Evolutionary conservation across 1,140 invertebrate genomes (phyloP).

Genomic region (Gonatopus flavifemur): DNA sequence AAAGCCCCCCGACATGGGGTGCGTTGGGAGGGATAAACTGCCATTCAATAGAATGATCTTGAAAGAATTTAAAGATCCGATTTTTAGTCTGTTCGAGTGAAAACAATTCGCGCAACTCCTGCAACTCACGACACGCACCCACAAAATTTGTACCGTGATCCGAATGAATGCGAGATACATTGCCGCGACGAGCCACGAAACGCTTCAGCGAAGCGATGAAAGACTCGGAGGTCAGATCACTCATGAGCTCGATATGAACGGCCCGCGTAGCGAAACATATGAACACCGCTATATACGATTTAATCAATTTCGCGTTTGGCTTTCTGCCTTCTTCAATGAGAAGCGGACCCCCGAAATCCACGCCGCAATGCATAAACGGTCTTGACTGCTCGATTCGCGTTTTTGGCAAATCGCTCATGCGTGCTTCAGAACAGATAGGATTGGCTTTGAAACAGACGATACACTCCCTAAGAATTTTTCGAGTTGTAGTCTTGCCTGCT

Average conservation of each 20-base stretch:
- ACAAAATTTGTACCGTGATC: neutral
- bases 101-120: neutral
- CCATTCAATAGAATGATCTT: neutral
- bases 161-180: neutral
- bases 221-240: neutral
- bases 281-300: neutral
- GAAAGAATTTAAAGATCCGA: neutral
- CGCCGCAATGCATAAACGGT: neutral
- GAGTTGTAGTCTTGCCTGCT: neutral
- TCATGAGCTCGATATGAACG: neutral
- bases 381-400: neutral
- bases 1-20: constrained; percentile 1
- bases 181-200: neutral
- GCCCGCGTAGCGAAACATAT: neutral
- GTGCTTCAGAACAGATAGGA: neutral
- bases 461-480: neutral
- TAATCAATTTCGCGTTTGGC: neutral
- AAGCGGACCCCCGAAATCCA: neutral
- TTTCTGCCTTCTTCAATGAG: neutral
- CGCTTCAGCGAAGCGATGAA: neutral
- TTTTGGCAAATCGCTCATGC: neutral
- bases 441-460: neutral
- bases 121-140: neutral
- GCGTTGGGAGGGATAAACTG: neutral
- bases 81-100: neutral